Conservation (phyloP, 2,113 vertebrate genomes). For the Oreochromis tanganicae region DNA sequence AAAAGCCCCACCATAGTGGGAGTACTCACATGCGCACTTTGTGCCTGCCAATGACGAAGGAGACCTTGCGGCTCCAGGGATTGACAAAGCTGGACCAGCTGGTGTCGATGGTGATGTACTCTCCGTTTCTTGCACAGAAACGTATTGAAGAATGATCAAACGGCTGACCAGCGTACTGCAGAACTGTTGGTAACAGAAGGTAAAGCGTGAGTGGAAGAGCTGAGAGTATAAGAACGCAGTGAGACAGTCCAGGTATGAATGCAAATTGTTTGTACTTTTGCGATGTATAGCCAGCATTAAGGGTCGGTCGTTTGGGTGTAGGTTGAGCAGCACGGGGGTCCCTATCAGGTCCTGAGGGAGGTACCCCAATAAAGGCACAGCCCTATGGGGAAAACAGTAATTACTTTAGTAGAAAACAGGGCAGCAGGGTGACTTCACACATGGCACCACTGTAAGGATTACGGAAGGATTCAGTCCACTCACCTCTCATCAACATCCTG, state of each 20-base stretch:
- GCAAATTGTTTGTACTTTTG: slow-evolving; percentile 78
- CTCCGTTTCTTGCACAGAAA: slow-evolving; percentile 87
- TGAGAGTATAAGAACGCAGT: not conserved
- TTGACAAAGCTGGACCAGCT: slow-evolving; percentile 99
- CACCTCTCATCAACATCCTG: slow-evolving; percentile 95
- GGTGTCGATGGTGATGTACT: slow-evolving; percentile 92
- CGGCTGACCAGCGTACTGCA: slow-evolving; percentile 87
- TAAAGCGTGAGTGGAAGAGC: not conserved
- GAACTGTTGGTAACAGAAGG: slow-evolving; percentile 65
- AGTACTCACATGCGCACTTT: slow-evolving; percentile 92
- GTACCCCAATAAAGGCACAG: slow-evolving; percentile 90
- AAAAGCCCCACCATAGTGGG: fast-evolving
- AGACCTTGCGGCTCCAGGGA: slow-evolving; percentile 95
- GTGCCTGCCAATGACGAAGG: slow-evolving; percentile 94
- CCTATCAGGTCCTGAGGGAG: slow-evolving; percentile 94
- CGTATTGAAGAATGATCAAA: slow-evolving; percentile 92
- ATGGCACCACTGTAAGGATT: not conserved
- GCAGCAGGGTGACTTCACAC: not conserved
- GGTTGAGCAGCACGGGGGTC: slow-evolving; percentile 82
- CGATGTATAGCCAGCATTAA: slow-evolving; percentile 89
- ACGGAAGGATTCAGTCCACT: not conserved
- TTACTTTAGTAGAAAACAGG: not conserved
- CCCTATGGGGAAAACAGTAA: slow-evolving; percentile 65
- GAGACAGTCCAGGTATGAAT: not conserved
- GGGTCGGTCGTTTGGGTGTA: slow-evolving; percentile 89